Evolutionary conservation across 92 coral and sea anemone genomes (phyloP).

Genomic region (Zoanthus solanderi): DNA sequence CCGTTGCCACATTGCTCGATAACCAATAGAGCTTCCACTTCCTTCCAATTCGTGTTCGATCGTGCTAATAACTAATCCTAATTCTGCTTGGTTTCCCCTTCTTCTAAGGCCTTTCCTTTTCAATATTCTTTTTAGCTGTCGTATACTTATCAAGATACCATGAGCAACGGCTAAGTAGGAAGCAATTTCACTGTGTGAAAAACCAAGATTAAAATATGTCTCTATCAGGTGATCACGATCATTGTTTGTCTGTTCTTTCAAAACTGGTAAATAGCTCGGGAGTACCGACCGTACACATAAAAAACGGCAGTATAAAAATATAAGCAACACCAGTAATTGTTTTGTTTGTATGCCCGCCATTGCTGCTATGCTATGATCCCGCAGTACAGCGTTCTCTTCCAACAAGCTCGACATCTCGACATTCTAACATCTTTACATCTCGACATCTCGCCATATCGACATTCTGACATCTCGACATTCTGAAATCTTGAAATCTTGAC

Average conservation of each 20-base stretch:
- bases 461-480: no score
- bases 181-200: constrained; percentile 13
- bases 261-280: constrained; percentile 21
- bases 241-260: constrained; percentile 34
- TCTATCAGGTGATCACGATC: constrained; percentile 35
- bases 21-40: constrained; percentile 35
- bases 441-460: background rate
- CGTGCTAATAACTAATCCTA: constrained; percentile 33
- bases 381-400: background rate
- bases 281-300: constrained; percentile 33
- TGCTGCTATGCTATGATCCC: background rate
- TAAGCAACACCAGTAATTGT: background rate
- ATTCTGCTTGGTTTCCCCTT: background rate
- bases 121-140: constrained; percentile 22
- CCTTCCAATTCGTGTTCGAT: constrained; percentile 49
- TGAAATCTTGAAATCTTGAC: no score
- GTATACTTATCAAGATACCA: constrained; percentile 26
- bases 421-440: background rate
- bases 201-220: constrained; percentile 17
- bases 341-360: background rate
- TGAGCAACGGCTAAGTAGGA: constrained; percentile 11
- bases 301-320: background rate
- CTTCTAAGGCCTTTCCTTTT: constrained; percentile 7
- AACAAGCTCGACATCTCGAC: constrained; percentile 4
- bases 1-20: constrained; percentile 39